Evolutionary conservation across 2,888 invertebrate species (phyloP).

Genomic region (Emmelina monodactyla): DNA sequence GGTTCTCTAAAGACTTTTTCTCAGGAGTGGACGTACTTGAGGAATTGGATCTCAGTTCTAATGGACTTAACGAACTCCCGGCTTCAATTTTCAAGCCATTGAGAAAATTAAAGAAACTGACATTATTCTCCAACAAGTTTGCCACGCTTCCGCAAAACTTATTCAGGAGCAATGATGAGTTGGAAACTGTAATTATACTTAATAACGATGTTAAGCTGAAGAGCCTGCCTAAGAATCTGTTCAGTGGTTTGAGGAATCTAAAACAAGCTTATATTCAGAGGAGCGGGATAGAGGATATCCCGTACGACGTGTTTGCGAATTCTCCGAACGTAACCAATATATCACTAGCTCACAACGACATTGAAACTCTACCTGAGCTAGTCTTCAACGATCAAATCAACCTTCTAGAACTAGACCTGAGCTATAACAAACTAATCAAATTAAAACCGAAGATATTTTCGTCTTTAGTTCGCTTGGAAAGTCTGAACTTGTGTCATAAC

Average conservation of each 20-base stretch:
- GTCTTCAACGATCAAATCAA: slow-evolving; percentile 71
- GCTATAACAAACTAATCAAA: slow-evolving; percentile 67
- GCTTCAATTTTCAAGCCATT: slow-evolving; percentile 69
- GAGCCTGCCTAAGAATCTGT: slow-evolving; percentile 64
- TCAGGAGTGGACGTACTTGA: slow-evolving; percentile 68
- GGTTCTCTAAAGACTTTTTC: slow-evolving; percentile 70
- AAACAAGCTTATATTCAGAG: slow-evolving; percentile 63
- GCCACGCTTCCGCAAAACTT: slow-evolving; percentile 67
- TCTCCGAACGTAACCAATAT: slow-evolving; percentile 67
- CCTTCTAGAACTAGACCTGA: slow-evolving; percentile 70
- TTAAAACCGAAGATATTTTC: slow-evolving; percentile 69
- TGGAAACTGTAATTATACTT: slow-evolving; percentile 61
- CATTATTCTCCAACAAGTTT: slow-evolving; percentile 74
- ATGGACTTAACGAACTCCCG: slow-evolving; percentile 69
- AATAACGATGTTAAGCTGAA: slow-evolving; percentile 67
- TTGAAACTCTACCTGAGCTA: slow-evolving; percentile 63
- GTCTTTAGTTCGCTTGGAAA: slow-evolving; percentile 60
- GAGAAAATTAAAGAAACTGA: slow-evolving; percentile 68
- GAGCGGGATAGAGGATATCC: slow-evolving; percentile 64
- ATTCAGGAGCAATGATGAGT: slow-evolving; percentile 60
- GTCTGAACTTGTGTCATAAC: slow-evolving; percentile 72
- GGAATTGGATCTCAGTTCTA: slow-evolving; percentile 73
- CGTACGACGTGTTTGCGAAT: slow-evolving; percentile 69
- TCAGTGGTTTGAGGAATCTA: slow-evolving; percentile 67
- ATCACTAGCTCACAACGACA: slow-evolving; percentile 66